Evolutionary conservation across 2,888 invertebrate species (phyloP), one percentile per base, ranked within the genome.

Genomic region (Drosophila quinaria): DNA sequence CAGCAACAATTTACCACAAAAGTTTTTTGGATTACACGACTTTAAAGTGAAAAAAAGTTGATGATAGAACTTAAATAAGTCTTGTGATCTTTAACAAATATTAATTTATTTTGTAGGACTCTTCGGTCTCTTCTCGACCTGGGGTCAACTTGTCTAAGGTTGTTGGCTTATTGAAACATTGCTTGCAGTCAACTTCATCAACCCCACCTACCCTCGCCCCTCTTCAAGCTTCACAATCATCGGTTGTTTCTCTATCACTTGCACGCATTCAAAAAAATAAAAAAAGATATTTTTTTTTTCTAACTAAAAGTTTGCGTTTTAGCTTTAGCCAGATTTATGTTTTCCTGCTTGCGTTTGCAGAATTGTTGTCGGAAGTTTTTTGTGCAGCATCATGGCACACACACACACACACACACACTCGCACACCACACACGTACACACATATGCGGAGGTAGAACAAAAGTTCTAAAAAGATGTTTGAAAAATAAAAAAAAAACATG

Each of bases 321-420:
- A 87, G 86, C 86, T 86, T 86, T 87, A 87, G 86, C 88, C 87
- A 86, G 86, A 86, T 86, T 86, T 89, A 86, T 89, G 86, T 86
- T 86, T 86, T 86, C 89, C 86, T 86, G 86, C 89, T 87, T 86
- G 86, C 86, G 89, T 87, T 89, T 87, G 86, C 86, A 85, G 87
- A 84, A 86, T 89, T 89, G 85, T 84, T 86, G 89, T 87, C 87
- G 85, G 89, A 86, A 89, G 89, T 86, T 86, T 85, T 85, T 86
- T 86, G 85, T 89, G 87, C 84, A 81, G 81, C 89, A 87, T 81
- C 87, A 89, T 70, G 83, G 80, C 58, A 62, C 73, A 81, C 58
- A 76, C 64, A 75, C 46, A 46, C 17, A 68, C 25, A 55, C 56
- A 37, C 56, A 56, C 25, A 39, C 39, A 64, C 68, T 68, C 33